These are phyloP conservation scores for Rafetus swinhoei DNA, from an alignment of 2,113 vertebrate genomes.

Conservation along the genomic window DNA sequence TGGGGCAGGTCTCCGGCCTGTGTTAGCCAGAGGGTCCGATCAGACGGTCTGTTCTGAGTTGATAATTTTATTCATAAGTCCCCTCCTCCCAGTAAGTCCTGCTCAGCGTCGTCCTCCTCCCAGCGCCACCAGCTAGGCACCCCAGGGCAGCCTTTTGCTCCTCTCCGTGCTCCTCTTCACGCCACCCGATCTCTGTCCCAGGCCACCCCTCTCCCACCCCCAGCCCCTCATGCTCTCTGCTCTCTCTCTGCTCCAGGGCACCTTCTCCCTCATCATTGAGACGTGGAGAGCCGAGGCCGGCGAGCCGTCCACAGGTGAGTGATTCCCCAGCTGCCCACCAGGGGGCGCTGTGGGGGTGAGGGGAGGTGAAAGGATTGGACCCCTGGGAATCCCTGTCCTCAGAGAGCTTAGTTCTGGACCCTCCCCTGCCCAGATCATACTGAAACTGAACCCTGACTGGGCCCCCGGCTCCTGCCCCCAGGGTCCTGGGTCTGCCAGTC, in stretches of 20 bases:
- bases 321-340: not conserved
- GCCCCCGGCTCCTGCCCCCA: not conserved
- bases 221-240: not conserved
- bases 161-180: not conserved
- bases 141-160: not conserved
- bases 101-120: not conserved
- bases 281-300: constrained; percentile 84
- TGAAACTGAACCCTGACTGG: not conserved
- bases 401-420: not conserved
- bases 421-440: no score
- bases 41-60: not conserved
- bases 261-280: constrained; percentile 88
- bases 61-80: not conserved
- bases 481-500: not conserved
- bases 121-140: not conserved
- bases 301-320: constrained; percentile 81
- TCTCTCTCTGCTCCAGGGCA: constrained; percentile 73
- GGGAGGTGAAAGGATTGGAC: not conserved
- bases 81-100: not conserved
- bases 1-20: not conserved
- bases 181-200: not conserved
- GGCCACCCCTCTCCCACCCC: not conserved
- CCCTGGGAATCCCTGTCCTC: not conserved
- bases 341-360: not conserved
- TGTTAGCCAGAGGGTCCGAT: not conserved